These are phyloP conservation scores for Rhinophrynus dorsalis DNA, from an alignment of 2,797 vertebrate genomes.

Conservation along the genomic window DNA sequence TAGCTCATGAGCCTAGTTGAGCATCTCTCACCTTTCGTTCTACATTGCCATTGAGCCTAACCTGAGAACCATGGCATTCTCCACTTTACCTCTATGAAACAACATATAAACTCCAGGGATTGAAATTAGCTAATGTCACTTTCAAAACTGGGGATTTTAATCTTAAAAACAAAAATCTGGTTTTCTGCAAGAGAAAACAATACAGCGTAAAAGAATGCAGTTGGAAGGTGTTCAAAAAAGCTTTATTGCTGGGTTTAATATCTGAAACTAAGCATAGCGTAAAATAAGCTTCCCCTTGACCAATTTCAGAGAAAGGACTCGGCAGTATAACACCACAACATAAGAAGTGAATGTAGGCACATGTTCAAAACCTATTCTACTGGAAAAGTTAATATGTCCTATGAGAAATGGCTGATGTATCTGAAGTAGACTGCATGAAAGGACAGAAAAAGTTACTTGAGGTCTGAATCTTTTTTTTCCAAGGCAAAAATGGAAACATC, in stretches of 20 bases:
- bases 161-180: background rate
- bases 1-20: too few relatives aligned
- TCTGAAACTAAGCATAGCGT: conserved; percentile 31
- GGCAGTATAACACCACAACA: conserved; percentile 25
- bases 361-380: conserved; percentile 32
- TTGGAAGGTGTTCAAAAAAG: conserved; percentile 20
- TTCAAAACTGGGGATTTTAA: background rate
- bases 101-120: too few relatives aligned
- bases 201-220: conserved; percentile 2
- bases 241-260: conserved; percentile 32
- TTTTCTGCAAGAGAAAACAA: conserved; percentile 3
- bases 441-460: conserved; percentile 6
- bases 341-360: conserved; percentile 32
- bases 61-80: too few relatives aligned
- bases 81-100: too few relatives aligned
- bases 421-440: background rate
- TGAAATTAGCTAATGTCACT: background rate
- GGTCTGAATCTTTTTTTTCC: background rate
- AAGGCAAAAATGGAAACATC: background rate
- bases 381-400: conserved; percentile 34
- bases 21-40: too few relatives aligned
- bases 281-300: conserved; percentile 45
- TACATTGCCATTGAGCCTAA: too few relatives aligned
- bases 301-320: conserved; percentile 41
- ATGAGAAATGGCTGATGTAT: conserved; percentile 2